Base-by-base conservation (phyloP, 2,888 invertebrate genomes). In the Rhyacophila evoluta region DNA sequence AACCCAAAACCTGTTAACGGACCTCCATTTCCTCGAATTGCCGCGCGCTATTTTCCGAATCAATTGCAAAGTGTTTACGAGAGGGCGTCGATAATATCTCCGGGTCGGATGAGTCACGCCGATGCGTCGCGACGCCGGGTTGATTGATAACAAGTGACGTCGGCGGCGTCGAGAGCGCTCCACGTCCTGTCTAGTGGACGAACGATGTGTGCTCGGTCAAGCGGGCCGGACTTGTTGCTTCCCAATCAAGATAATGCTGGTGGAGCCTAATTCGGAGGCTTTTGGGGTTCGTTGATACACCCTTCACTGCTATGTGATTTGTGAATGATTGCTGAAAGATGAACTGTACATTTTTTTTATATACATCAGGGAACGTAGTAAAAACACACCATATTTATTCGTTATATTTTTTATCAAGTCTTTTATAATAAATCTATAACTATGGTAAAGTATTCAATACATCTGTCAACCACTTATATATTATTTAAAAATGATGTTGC, bases 71-170 rank as follows among this genome's bases (percentile, higher is more conserved):
- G 55, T 55, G 55, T 55, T 55, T 55, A 55, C 55, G 55, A 55
- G 55, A 55, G 55, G 55, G 55, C 55, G 55, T 55, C 55, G 55
- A 55, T 55, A 55, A 55, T 55, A 55, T 55, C 55, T 55, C 55
- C 55, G 55, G 55, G 55, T 55, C 55, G 55, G 55, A 55, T 55
- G 55, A 55, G 55, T 55, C 55, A 55, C 55, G 55, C 15, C 19
- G 55, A 55, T 55, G 55, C 55, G 25, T 55, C 55, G 55, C 55
- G 55, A 55, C 55, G 55, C 55, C 55, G 55, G 55, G 55, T 55
- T 55, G 55, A 55, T 55, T 55, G 55, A 55, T 55, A 55, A 55
- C 55, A 55, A 55, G 55, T 55, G 55, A 55, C 55, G 25, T 33
- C 29, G 29, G 6, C 55, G 55, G 55, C 55, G 55, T 55, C 25